These are phyloP conservation scores for Taphrorychus bicolor DNA, from an alignment of 2,888 invertebrate species.

Conservation along the genomic window DNA sequence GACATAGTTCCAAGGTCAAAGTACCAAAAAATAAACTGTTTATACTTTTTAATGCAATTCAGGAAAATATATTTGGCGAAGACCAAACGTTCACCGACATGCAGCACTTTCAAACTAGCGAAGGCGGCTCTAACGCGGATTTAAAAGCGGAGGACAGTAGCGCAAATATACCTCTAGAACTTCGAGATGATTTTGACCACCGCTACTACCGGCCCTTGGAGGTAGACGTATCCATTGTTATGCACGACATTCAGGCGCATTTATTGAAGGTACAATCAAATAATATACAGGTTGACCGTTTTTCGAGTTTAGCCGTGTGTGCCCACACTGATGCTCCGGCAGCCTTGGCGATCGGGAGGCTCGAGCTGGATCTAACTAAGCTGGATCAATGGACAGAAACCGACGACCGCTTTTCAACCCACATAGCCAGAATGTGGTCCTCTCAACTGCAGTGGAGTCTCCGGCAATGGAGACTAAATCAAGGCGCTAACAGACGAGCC, in stretches of 20 bases:
- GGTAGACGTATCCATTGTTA: constrained; percentile 89
- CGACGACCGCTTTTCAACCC: no score
- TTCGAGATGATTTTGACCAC: constrained; percentile 83
- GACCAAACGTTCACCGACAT: constrained; percentile 94
- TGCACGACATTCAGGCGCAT: constrained; percentile 96
- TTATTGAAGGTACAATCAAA: constrained; percentile 83
- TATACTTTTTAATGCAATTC: no score
- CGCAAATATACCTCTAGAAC: constrained; percentile 74
- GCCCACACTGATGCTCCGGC: background rate
- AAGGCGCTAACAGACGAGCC: no score
- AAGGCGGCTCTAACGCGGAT: constrained; percentile 57
- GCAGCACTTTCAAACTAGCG: constrained; percentile 66
- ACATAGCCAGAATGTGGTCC: no score
- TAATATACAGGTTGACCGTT: no score
- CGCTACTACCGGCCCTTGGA: constrained; percentile 88
- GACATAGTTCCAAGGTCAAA: no score
- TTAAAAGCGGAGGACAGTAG: constrained; percentile 72
- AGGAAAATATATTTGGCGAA: constrained; percentile 97
- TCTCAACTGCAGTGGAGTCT: no score
- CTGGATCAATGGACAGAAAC: no score
- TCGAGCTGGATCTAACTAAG: no score
- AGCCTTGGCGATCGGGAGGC: background rate
- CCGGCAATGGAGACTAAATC: no score
- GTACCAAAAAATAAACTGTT: no score
- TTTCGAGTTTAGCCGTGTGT: no score